Evolutionary conservation across 2,797 vertebrate species (phyloP), one percentile per base, ranked within the genome.

Genomic region (Psittacula derbiana): DNA sequence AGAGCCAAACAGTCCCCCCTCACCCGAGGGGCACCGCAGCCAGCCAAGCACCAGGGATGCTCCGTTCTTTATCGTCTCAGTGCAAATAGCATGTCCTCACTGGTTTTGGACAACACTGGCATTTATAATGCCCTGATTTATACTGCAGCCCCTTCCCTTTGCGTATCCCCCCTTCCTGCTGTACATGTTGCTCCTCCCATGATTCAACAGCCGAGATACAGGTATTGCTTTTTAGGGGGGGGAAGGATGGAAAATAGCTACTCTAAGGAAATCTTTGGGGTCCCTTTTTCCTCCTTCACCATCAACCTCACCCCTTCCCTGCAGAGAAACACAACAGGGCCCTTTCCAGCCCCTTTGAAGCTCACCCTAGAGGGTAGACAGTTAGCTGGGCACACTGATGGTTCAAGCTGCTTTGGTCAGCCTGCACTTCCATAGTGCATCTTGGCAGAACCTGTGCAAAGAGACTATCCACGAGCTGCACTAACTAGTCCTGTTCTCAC

Each of bases 401-500:
- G 5, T 6, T 7, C 31, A 21, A 40, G 15, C 43, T 12, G 2
- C 28, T 73, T 14, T 13, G 1, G 46, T 20, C 57, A 78, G 5
- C 38, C 24, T 4, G 0, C 38, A 21, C 9, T 16, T 53, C 17
- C 38, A 1, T 11, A 12, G 38, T 40, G 4, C 15, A 4, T 3
- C 47, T 36, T 2, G 31, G 30, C 27, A 40, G 15, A 5, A 61
- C 20, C 49, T 23, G 46, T 1, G 3, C 60, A 9, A 8, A 61
- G 12, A 64, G 13, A 13, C 1, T n/a, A 3, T 0, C 27, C 23
- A 2, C 2, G 23, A 62, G 36, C 50, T 18, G 27, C 27, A 1
- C 21, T 2, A 24, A 2, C 10, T 0, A 2, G 9, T 27, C 8
- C 66, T 3, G 3, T 0, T 4, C 8, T 9, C 2, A 7, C 11